phyloP scores from a whole-genome alignment of 2,797 vertebrate genomes.

The Triplophysa bombifrons region DNA sequence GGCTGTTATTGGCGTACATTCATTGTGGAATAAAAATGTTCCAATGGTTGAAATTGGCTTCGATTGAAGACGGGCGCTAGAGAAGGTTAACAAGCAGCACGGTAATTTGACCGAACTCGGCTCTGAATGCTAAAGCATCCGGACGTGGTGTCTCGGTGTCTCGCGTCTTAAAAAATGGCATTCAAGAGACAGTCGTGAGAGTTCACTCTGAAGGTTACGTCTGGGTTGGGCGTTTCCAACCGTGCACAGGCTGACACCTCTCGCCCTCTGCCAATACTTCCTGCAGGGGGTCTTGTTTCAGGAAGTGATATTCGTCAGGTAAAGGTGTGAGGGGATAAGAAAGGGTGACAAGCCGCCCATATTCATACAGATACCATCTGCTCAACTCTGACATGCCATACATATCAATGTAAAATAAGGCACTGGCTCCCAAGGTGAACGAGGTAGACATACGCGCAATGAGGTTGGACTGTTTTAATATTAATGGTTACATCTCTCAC shows the following conservation, averaged over 20 bases:
- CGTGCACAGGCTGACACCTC: slow-evolving; percentile 11
- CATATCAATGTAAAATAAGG: slow-evolving; percentile 58
- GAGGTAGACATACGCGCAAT: slow-evolving; percentile 54
- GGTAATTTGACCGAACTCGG: slow-evolving; percentile 32
- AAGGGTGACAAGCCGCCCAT: slow-evolving; percentile 50
- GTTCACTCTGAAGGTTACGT: slow-evolving; percentile 36
- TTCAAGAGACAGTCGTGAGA: slow-evolving; percentile 6
- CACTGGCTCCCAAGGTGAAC: slow-evolving; percentile 56
- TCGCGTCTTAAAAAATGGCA: slow-evolving; percentile 6
- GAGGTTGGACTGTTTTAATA: slow-evolving; percentile 54
- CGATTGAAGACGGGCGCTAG: slow-evolving; percentile 36
- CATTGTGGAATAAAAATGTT: slow-evolving; percentile 30
- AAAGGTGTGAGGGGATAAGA: slow-evolving; percentile 52
- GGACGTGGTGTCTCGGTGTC: neutral
- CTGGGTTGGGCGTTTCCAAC: slow-evolving; percentile 16
- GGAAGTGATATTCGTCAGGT: slow-evolving; percentile 48
- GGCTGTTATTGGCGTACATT: slow-evolving; percentile 33
- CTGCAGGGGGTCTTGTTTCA: slow-evolving; percentile 46
- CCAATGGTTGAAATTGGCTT: slow-evolving; percentile 36
- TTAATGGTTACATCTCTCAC: slow-evolving; percentile 54
- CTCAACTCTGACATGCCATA: slow-evolving; percentile 56
- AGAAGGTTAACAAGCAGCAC: slow-evolving; percentile 43
- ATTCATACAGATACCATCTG: slow-evolving; percentile 62
- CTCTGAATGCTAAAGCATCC: slow-evolving; percentile 32
- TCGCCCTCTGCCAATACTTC: slow-evolving; percentile 40